Base-by-base conservation (phyloP, 2,888 invertebrate genomes). In the Hipparchia semele region DNA sequence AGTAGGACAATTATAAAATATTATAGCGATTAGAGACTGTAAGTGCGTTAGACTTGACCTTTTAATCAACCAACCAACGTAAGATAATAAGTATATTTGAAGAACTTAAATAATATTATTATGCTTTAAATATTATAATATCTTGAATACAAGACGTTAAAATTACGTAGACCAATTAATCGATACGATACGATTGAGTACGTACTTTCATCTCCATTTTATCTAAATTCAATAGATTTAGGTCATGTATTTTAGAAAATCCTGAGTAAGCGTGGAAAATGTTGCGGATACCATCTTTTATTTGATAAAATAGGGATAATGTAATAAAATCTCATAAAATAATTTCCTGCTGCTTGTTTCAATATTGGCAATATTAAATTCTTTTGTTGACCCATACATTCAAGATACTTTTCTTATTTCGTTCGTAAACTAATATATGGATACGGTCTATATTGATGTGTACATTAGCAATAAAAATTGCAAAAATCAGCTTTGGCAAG, bases 191-290 rank as follows among this genome's bases (percentile, higher is more conserved):
- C 23, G 23, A 23, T 23, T 49, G 10, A 3, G 64, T 51, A 64
- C 23, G 58, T 68, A 13, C 6, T 4, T 46, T 46, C 10, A 59
- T 13, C 45, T 46, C 39, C 7, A 56, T 53, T 46, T 68, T 68
- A 68, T 68, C 68, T 68, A 68, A 68, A 58, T 68, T 68, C 68
- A 68, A 68, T 68, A 23, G 23, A 68, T 46, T 68, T 45, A 66
- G 67, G 67, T 68, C 67, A 58, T 13, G 6, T 58, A 6, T 68
- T 6, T 7, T 56, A 56, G 45, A 56, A 12, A 46, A 8, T 46
- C 9, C 39, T 39, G 39, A 39, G 2, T 5, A 39, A 39, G 39
- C 39, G 5, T 39, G 39, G 39, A 39, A 2, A 5, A 39, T 5
- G 39, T 39, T 5, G 39, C 1, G 39, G 2, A 5, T 39, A 39